phyloP scores from a whole-genome alignment of 2,797 vertebrate species.

The Catostomus latipinnis region DNA sequence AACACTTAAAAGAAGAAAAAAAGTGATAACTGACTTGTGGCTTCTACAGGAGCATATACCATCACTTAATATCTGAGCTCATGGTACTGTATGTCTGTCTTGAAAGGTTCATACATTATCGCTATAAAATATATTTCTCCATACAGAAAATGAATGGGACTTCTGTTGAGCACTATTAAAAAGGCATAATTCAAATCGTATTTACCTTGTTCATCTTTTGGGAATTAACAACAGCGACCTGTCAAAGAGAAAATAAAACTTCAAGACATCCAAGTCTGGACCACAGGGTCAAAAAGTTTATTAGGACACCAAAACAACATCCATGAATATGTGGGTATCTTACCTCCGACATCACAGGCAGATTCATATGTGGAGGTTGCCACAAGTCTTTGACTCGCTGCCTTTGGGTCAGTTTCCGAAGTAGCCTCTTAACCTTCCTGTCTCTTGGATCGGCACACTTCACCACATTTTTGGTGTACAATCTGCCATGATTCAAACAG shows the following conservation, averaged over 20 bases:
- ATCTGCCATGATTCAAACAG: slow-evolving; percentile 64
- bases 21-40: too few relatives aligned
- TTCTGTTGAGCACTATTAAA: neutral
- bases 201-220: slow-evolving; percentile 53
- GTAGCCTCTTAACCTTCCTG: slow-evolving; percentile 80
- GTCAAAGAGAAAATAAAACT: slow-evolving; percentile 4
- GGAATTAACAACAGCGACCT: slow-evolving; percentile 37
- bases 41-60: too few relatives aligned
- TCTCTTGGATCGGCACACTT: slow-evolving; percentile 83
- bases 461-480: slow-evolving; percentile 84
- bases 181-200: neutral
- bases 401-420: slow-evolving; percentile 79
- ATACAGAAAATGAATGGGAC: neutral
- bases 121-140: neutral
- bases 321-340: neutral
- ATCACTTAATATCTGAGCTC: neutral
- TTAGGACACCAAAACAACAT: neutral
- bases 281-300: neutral
- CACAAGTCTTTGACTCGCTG: slow-evolving; percentile 74
- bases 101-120: neutral
- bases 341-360: slow-evolving; percentile 83
- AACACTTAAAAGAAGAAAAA: too few relatives aligned
- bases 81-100: neutral
- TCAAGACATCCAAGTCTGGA: neutral
- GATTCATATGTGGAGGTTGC: slow-evolving; percentile 75